Evolutionary conservation across 2,113 vertebrate species (phyloP).

Genomic region (Cyanoderma ruficeps): DNA sequence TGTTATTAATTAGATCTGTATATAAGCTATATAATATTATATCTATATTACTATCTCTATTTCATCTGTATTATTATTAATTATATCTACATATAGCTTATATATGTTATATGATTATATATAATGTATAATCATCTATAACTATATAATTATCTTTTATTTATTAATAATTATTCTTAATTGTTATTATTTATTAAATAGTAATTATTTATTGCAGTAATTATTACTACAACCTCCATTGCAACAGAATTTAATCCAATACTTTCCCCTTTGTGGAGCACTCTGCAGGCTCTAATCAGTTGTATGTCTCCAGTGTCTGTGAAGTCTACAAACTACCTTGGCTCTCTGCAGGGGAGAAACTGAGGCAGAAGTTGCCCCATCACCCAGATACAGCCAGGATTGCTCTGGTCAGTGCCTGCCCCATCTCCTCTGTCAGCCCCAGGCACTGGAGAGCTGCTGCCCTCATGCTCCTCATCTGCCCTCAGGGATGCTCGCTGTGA

Average conservation of each 20-base stretch:
- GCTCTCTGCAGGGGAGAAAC: neutral
- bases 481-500: neutral
- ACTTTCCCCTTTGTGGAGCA: neutral
- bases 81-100: no score
- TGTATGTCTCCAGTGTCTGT: neutral
- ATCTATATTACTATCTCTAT: no score
- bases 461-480: neutral
- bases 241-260: neutral
- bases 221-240: neutral
- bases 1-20: no score
- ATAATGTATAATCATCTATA: no score
- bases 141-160: no score
- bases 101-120: no score
- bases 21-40: no score
- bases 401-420: neutral
- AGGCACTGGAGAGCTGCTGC: neutral
- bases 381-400: neutral
- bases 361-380: neutral
- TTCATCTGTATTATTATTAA: no score
- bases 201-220: no score
- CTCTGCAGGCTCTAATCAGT: neutral
- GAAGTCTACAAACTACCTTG: fast-evolving
- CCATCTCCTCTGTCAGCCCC: neutral
- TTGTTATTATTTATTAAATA: no score
- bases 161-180: no score